Base-by-base conservation (phyloP, 1,140 invertebrate species). In the Drosophila novamexicana region DNA sequence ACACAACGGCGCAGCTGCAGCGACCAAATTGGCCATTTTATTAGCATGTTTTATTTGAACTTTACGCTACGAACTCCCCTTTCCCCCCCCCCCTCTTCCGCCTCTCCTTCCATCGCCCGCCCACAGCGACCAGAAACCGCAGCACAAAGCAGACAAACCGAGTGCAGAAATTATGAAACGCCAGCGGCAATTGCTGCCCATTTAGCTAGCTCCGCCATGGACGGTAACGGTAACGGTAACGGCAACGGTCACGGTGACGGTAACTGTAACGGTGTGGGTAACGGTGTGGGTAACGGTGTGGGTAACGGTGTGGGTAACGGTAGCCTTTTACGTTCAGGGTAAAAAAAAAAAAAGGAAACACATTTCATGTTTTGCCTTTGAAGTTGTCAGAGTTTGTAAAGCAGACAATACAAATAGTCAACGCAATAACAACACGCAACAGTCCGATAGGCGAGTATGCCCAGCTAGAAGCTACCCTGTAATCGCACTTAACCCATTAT, bases 131-230 rank as follows among this genome's bases (percentile, higher is more conserved):
- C 75, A 52, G 75, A 81, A 84, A 53, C 81, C 77, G 54, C 76
- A 82, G 47, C 62, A 65, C 58, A 42, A 36, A 32, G 18, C 18
- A 75, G 36, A 64, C 16, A 81, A 39, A 29, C 50, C 37, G 42
- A 69, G 65, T 74, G 71, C 57, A 74, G 36, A 74, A 74, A 81
- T 77, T 84, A 81, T 85, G 82, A 86, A 81, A 81, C 71, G 83
- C 76, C 79, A 40, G 65, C 64, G 79, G 80, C 72, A 50, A 39
- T 66, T 50, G 58, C 29, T 79, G 70, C 59, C 79, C 79, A 78
- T 72, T 84, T 85, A 37, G 44, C 59, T 61, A 47, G 32, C 34
- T 2, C 32, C 10, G 22, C 4, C 3, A 29, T 29, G 12, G 12
- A 18, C 14, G 64, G 53, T 66, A 67, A 70, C 61, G 50, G 53